Evolutionary conservation across 1,140 invertebrate species (phyloP).

Genomic region (Listronotus oregonensis): DNA sequence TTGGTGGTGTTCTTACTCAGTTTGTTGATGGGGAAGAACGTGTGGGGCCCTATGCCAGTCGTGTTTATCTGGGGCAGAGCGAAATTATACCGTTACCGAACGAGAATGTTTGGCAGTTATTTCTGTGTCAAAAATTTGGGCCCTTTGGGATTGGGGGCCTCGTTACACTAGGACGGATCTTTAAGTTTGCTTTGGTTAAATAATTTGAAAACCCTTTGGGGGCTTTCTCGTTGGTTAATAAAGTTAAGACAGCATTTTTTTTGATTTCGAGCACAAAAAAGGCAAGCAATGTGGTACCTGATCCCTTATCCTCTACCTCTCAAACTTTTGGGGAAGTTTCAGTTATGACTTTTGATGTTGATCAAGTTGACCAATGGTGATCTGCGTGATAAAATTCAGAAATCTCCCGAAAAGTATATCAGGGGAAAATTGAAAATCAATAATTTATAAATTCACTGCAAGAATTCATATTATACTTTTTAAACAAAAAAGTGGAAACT

Average conservation of each 20-base stretch:
- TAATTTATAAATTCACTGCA: slow-evolving; percentile 29
- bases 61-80: slow-evolving; percentile 53
- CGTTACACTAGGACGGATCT: slow-evolving; percentile 48
- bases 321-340: too few relatives aligned
- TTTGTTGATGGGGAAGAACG: slow-evolving; percentile 45
- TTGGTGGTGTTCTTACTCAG: slow-evolving; percentile 39
- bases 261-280: slow-evolving; percentile 51
- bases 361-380: slow-evolving; percentile 20
- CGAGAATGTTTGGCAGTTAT: too few relatives aligned
- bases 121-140: slow-evolving; percentile 30
- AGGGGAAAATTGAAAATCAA: slow-evolving; percentile 24
- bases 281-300: slow-evolving; percentile 51
- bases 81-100: too few relatives aligned
- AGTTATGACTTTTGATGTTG: background rate
- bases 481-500: slow-evolving; percentile 32
- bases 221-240: slow-evolving; percentile 57
- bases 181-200: slow-evolving; percentile 56
- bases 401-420: slow-evolving; percentile 10
- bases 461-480: background rate
- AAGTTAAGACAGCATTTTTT: too few relatives aligned
- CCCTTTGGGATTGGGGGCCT: slow-evolving; percentile 4
- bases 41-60: slow-evolving; percentile 58
- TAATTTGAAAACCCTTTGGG: slow-evolving; percentile 55
- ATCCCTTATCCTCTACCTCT: too few relatives aligned
- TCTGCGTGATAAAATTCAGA: slow-evolving; percentile 15